Evolutionary conservation across 2,113 vertebrate species (phyloP).

Genomic region (Mellivora capensis): DNA sequence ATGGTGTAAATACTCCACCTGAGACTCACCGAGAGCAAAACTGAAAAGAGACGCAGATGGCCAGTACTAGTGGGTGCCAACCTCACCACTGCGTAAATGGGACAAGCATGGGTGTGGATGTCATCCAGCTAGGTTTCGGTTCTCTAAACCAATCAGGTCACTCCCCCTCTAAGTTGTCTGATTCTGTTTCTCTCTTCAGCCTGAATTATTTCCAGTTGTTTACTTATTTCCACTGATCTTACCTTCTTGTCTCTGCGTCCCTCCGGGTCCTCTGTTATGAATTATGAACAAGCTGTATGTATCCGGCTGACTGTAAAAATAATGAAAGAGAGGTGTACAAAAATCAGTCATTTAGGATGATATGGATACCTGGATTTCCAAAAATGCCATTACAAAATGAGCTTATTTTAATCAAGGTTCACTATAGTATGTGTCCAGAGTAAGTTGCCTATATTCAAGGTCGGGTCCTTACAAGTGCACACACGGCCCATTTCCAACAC

Average conservation of each 20-base stretch:
- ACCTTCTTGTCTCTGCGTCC: neutral
- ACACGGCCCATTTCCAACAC: constrained; percentile 20
- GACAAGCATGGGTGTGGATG: too few species aligned
- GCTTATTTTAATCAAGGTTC: constrained; percentile 6
- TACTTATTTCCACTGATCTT: neutral
- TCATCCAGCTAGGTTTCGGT: neutral
- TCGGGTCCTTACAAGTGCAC: neutral
- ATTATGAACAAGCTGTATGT: neutral
- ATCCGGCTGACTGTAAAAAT: neutral
- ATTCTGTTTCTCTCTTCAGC: neutral
- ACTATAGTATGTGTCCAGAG: neutral
- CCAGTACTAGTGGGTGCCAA: accelerated
- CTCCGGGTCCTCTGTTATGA: neutral
- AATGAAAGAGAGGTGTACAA: neutral
- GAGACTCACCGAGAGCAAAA: neutral
- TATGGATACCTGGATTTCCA: neutral
- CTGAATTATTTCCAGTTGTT: neutral
- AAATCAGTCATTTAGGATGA: neutral
- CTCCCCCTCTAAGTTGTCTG: neutral
- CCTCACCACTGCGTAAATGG: accelerated
- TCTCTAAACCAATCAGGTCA: neutral
- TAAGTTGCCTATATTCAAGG: constrained; percentile 4
- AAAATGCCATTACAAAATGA: neutral
- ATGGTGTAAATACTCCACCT: neutral
- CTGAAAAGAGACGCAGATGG: neutral